Base-by-base conservation (phyloP, 2,113 vertebrate genomes). In the Ellobius talpinus region DNA sequence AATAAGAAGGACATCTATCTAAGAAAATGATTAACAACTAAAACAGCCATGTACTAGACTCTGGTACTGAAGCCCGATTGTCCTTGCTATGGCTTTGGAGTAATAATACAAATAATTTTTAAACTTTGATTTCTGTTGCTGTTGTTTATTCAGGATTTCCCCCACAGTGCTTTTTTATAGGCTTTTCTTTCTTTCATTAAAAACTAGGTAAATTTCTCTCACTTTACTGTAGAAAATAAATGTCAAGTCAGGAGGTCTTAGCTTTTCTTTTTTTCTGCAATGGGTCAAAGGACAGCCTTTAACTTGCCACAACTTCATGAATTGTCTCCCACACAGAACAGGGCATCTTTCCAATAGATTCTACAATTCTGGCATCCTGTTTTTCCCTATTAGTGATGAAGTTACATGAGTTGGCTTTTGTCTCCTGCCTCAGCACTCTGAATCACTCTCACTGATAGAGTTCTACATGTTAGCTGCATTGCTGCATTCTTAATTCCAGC, bases 41-140 rank as follows among this genome's bases (percentile, higher is more conserved):
- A 91, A 72, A 58, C 42, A 74, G 23, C 61, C 5, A 63, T 47
- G 19, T 2, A n/a, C 5, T 61, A 39, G 17, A 4, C 29, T 79
- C 73, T 92, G 17, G 5, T 74, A 42, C 6, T 13, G 13, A 50
- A 19, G 0, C 76, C 14, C 17, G 3, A 14, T 78, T 68, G 90
- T 89, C 33, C 12, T 88, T 12, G 14, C 24, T n/a, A n/a, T n/a
- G 58, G 3, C 65, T 76, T 65, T 24, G 2, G 10, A 70, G 2
- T 74, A 91, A 58, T 50, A 45, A 66, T 55, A 5, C 6, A 42
- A 86, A 68, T 77, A 66, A 31, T 5, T 91, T 29, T 89, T 89
- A 76, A 72, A 81, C 89, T 94, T 14, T 70, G 21, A n/a, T 72
- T 87, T 85, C 81, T 91, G 42, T 29, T 82, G 61, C 29, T 88